Evolutionary conservation across 1,140 invertebrate genomes (phyloP).

Genomic region (Belonocnema kinseyi): DNA sequence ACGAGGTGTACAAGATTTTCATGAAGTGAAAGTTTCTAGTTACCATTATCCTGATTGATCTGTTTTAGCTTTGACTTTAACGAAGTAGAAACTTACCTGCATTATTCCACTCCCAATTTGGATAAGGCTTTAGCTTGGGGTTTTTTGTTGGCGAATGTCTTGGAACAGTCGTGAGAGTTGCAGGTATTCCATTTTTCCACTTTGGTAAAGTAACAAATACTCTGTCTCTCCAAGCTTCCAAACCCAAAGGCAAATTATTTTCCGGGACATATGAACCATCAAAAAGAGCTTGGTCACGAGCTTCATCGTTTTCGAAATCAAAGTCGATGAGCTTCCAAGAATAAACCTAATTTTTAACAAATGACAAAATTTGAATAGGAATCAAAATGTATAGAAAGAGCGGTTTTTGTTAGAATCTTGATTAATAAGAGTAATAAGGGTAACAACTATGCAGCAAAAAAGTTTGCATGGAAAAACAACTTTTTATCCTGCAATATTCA

Average conservation of each 20-base stretch:
- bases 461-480: too few species aligned
- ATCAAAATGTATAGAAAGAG: background rate
- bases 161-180: slow-evolving; percentile 80
- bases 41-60: background rate
- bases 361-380: slow-evolving; percentile 19
- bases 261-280: slow-evolving; percentile 80
- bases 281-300: slow-evolving; percentile 73
- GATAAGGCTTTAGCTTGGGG: slow-evolving; percentile 83
- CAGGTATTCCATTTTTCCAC: slow-evolving; percentile 88
- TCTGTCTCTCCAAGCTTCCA: slow-evolving; percentile 81
- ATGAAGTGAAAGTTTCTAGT: background rate
- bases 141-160: slow-evolving; percentile 76
- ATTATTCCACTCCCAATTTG: slow-evolving; percentile 83
- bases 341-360: slow-evolving; percentile 66
- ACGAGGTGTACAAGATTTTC: too few species aligned
- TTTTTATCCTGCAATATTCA: too few species aligned
- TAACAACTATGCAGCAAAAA: too few species aligned
- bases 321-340: slow-evolving; percentile 79
- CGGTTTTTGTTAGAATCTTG: too few species aligned
- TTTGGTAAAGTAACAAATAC: slow-evolving; percentile 84
- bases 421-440: too few species aligned
- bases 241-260: slow-evolving; percentile 84
- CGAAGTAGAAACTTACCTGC: slow-evolving; percentile 70
- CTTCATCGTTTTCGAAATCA: slow-evolving; percentile 73
- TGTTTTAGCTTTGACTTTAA: slow-evolving; percentile 8